Base-by-base conservation (phyloP, 2,888 invertebrate genomes). In the Chaitophorus viminalis region DNA sequence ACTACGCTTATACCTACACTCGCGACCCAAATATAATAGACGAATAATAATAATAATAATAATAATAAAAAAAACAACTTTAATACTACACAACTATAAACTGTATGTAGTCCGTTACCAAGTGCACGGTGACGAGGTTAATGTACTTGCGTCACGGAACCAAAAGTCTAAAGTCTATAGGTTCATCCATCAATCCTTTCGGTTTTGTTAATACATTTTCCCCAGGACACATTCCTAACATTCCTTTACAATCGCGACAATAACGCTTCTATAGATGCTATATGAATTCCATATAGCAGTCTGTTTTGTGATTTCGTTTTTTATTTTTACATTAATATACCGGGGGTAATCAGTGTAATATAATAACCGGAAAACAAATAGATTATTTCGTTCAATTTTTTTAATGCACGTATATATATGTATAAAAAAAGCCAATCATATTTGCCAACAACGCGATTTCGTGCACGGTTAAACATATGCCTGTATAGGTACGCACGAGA, bases 131-230 rank as follows among this genome's bases (percentile, higher is more conserved):
- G 70, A 52, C 74, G 87, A 65, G 87, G 87, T 87, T 87, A 87
- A 87, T 75, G 87, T 87, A 87, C 87, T 72, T 74, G 65, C 81
- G 79, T 79, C 87, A 87, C 87, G 87, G 31, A 81, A 79, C 81
- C 81, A 87, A 87, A 87, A 75, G 87, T 81, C 78, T 86, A 72
- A 70, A 78, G 52, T n/a, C n/a, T n/a, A n/a, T n/a, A n/a, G n/a
- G n/a, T 84, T 84, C 75, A 85, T 86, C 86, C 86, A 86, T 87
- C 79, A 86, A 87, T 87, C 78, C 60, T 86, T 78, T 85, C 70
- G n/a, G 18, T 33, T 36, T 21, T 79, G 54, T 70, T 70, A 83
- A 54, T 29, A 17, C 33, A 60, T 75, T 74, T 39, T 75, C 25
- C 60, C 39, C 39, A 60, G 29, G 75, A 60, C 83, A 75, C 75